phyloP scores from a whole-genome alignment of 2,797 vertebrate species.

The Acanthiza pusilla region DNA sequence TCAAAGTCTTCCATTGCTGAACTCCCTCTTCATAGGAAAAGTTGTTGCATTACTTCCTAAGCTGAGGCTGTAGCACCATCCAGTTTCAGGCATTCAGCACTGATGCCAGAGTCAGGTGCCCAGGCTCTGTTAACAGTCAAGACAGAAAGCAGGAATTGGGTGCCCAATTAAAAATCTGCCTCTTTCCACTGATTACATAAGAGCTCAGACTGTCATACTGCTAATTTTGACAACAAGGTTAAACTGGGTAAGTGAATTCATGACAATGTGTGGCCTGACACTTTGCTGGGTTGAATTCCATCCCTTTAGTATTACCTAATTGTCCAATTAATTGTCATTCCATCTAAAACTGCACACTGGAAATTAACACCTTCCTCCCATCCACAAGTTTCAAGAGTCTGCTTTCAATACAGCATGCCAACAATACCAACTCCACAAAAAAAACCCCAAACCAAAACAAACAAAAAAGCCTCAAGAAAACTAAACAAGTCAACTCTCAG shows the following conservation, averaged over 20 bases:
- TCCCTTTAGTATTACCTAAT: not conserved
- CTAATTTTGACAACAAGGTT: slow-evolving; percentile 48
- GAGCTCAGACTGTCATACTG: not conserved
- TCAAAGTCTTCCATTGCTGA: not conserved
- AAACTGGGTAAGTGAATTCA: slow-evolving; percentile 9
- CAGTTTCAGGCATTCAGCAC: not conserved
- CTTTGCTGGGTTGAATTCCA: not conserved
- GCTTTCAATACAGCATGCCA: not conserved
- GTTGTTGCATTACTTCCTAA: not conserved
- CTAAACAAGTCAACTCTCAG: not conserved
- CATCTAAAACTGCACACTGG: not conserved
- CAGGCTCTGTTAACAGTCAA: not conserved
- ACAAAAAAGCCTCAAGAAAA: not conserved
- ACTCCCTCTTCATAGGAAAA: not conserved
- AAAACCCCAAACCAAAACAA: not conserved
- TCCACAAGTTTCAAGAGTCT: not conserved
- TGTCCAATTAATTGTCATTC: not conserved
- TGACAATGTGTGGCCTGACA: not conserved
- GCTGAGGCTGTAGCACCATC: not conserved
- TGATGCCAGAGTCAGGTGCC: not conserved
- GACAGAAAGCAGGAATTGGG: not conserved
- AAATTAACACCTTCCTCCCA: not conserved
- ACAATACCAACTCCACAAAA: not conserved
- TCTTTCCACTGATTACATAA: slow-evolving; percentile 28
- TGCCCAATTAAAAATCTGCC: slow-evolving; percentile 32